Conservation (phyloP, 1,140 invertebrate species). For the Nephotettix cincticeps region DNA sequence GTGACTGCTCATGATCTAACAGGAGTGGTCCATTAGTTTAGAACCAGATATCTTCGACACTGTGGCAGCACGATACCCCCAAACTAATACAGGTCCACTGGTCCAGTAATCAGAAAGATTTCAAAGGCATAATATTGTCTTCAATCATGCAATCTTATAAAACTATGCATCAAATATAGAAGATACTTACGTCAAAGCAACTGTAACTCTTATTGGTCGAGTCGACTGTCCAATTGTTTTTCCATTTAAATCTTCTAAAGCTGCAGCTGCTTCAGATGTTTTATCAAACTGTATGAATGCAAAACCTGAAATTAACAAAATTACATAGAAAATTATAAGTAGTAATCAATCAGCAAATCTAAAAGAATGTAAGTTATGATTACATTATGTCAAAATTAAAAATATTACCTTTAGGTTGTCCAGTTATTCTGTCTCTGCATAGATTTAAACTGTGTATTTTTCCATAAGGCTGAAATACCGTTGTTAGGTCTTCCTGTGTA, state of each 20-base stretch:
- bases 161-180: too few relatives aligned
- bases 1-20: too few relatives aligned
- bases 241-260: background rate
- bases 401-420: background rate
- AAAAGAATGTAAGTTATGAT: background rate
- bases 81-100: too few relatives aligned
- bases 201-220: background rate
- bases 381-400: background rate
- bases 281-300: background rate
- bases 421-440: background rate
- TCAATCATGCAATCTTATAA: too few relatives aligned
- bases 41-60: too few relatives aligned
- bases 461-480: background rate
- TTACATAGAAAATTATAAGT: background rate
- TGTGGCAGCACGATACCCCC: too few relatives aligned
- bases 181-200: background rate
- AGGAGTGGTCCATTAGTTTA: too few relatives aligned
- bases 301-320: background rate
- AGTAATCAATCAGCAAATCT: background rate
- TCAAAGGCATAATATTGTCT: too few relatives aligned
- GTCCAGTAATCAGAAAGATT: too few relatives aligned
- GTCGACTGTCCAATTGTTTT: background rate
- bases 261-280: background rate
- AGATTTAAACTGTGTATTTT: background rate
- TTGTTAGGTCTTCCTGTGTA: background rate